These are phyloP conservation scores for Periophthalmodon schlosseri DNA, from an alignment of 2,113 vertebrate species.

Conservation along the genomic window DNA sequence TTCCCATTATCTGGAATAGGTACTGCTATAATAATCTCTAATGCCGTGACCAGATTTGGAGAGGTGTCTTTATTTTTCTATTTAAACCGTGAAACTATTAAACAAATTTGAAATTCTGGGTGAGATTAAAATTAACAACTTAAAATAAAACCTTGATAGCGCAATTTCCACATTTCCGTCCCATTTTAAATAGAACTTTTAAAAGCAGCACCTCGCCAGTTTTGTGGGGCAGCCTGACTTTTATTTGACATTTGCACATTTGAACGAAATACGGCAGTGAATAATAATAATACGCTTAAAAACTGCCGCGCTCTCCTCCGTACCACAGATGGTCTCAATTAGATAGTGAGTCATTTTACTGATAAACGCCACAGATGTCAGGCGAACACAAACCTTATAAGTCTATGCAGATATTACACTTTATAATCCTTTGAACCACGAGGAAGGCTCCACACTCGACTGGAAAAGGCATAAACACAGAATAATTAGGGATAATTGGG, in stretches of 20 bases:
- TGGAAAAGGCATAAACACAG: conserved; percentile 20
- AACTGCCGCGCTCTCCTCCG: not conserved
- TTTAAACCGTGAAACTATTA: not conserved
- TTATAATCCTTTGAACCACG: conserved; percentile 13
- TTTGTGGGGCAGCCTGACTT: conserved; percentile 42
- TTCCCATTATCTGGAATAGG: no score
- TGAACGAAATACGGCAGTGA: conserved; percentile 14
- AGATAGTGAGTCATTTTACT: conserved; percentile 21
- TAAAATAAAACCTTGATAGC: conserved; percentile 27
- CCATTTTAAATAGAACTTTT: conserved; percentile 7
- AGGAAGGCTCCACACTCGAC: conserved; percentile 22
- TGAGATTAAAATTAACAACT: not conserved
- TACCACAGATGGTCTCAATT: conserved; percentile 21
- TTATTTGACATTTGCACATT: conserved; percentile 42
- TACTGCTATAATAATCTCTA: no score
- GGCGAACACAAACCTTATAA: conserved; percentile 10
- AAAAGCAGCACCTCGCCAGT: conserved; percentile 2
- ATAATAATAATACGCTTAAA: not conserved
- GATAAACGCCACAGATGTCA: conserved; percentile 30
- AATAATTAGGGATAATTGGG: conserved; percentile 18
- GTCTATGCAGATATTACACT: conserved; percentile 1
- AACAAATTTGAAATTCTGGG: not conserved
- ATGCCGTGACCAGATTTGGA: not conserved
- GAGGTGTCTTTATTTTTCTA: not conserved
- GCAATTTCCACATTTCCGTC: conserved; percentile 33